These are phyloP conservation scores for Syrmaticus mikado DNA, from an alignment of 2,113 vertebrate genomes.

Conservation along the genomic window DNA sequence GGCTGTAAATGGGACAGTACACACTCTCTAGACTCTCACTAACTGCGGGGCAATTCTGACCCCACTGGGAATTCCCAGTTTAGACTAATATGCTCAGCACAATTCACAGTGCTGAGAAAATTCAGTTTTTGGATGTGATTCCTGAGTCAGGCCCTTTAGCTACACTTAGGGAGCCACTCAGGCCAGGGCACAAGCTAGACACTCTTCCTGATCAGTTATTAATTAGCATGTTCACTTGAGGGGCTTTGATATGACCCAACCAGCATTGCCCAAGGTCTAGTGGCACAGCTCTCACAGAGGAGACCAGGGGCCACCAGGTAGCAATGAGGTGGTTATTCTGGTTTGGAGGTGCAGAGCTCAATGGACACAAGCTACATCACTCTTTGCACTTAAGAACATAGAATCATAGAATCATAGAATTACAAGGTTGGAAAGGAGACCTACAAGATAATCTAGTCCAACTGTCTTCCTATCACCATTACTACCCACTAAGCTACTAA, in stretches of 20 bases:
- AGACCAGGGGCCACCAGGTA: background rate
- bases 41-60: constrained; percentile 18
- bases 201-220: background rate
- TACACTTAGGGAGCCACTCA: background rate
- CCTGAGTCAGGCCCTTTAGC: background rate
- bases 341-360: background rate
- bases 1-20: background rate
- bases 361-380: background rate
- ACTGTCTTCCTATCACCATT: too few relatives aligned
- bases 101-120: background rate
- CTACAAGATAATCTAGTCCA: too few relatives aligned
- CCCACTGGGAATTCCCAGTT: background rate
- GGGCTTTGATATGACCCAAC: background rate
- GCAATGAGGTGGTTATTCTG: background rate
- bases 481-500: too few relatives aligned
- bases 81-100: background rate
- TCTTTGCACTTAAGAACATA: background rate
- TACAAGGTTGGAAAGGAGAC: too few relatives aligned
- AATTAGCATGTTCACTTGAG: background rate
- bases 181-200: background rate
- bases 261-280: background rate
- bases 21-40: background rate
- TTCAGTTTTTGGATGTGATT: background rate
- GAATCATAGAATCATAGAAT: background rate
- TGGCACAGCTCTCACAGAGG: background rate